Evolutionary conservation across 2,888 invertebrate genomes (phyloP).

Genomic region (Ichneumoninae sp.): DNA sequence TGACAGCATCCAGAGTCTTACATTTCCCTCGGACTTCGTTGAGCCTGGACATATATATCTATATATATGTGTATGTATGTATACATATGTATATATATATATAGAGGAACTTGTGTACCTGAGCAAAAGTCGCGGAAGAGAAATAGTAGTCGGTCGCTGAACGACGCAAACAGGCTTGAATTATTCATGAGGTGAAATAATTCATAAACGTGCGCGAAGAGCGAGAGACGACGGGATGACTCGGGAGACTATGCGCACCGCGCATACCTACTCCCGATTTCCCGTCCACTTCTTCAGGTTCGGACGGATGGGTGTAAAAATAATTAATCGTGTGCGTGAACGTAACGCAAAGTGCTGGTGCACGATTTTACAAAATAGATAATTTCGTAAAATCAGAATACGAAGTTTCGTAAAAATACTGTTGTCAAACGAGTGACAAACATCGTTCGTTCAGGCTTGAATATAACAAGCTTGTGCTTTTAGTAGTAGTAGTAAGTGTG

Average conservation of each 20-base stretch:
- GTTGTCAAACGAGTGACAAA: too few relatives aligned
- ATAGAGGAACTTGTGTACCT: slow-evolving; percentile 48
- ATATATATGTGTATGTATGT: too few relatives aligned
- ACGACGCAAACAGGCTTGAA: slow-evolving; percentile 74
- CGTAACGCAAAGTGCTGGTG: background rate
- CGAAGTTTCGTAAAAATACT: too few relatives aligned
- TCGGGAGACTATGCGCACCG: slow-evolving; percentile 26
- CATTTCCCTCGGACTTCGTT: slow-evolving; percentile 28
- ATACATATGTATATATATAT: too few relatives aligned
- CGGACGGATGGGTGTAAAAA: background rate
- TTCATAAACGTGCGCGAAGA: slow-evolving; percentile 70
- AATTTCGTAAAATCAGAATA: too few relatives aligned
- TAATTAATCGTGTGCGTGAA: background rate
- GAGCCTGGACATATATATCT: slow-evolving; percentile 4
- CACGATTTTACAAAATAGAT: too few relatives aligned
- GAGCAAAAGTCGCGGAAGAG: slow-evolving; percentile 59
- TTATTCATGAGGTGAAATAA: slow-evolving; percentile 75
- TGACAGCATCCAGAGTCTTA: slow-evolving; percentile 8
- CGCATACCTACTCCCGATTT: slow-evolving; percentile 5
- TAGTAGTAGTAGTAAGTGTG: too few relatives aligned
- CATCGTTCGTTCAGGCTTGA: too few relatives aligned
- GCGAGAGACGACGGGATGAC: slow-evolving; percentile 25
- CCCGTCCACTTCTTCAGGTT: slow-evolving; percentile 1
- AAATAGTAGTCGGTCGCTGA: slow-evolving; percentile 69
- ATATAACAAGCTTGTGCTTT: too few relatives aligned